A percentile compares a stretch with the other conserved stretches of the same genome.
These are phyloP conservation scores for Tetramorium bicarinatum DNA, from an alignment of 2,888 invertebrate genomes.

Conservation along the genomic window DNA sequence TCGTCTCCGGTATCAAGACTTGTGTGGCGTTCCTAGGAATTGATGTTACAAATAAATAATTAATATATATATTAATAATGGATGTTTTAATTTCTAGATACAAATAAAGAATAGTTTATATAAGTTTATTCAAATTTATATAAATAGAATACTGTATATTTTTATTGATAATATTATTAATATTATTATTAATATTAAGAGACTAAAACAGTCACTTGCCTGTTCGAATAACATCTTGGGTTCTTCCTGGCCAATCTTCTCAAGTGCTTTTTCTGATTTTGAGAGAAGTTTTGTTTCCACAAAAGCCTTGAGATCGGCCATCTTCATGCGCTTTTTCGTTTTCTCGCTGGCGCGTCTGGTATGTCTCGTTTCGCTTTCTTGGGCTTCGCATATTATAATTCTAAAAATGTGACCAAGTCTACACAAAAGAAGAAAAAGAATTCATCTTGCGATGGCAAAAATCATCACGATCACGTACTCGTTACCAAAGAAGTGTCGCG, in stretches of 20 bases:
- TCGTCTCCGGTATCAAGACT: conserved; percentile 94
- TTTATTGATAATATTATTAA: too few relatives aligned
- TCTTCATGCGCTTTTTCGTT: conserved; percentile 94
- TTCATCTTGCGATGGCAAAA: not conserved
- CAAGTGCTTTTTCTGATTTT: conserved; percentile 96
- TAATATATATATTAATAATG: not conserved
- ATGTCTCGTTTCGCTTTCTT: conserved; percentile 86
- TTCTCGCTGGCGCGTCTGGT: conserved; percentile 93
- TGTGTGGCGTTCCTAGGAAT: conserved; percentile 91
- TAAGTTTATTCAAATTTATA: too few relatives aligned
- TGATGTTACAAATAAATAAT: not conserved
- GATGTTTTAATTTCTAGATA: not conserved
- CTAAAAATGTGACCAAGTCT: conserved; percentile 55
- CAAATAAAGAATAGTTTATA: not conserved
- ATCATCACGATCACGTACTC: conserved; percentile 85
- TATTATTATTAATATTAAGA: not conserved
- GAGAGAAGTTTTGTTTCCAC: conserved; percentile 96
- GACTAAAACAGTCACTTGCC: conserved; percentile 82
- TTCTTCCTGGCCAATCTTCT: conserved; percentile 95
- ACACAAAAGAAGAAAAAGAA: conserved; percentile 9
- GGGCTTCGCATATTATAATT: conserved; percentile 72
- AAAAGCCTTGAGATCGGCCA: conserved; percentile 96
- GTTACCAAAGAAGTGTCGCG: conserved; percentile 90
- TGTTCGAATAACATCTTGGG: conserved; percentile 88
- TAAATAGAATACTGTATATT: too few relatives aligned